phyloP scores from a whole-genome alignment of 1,140 invertebrate species.

The Berghia stephanieae region DNA sequence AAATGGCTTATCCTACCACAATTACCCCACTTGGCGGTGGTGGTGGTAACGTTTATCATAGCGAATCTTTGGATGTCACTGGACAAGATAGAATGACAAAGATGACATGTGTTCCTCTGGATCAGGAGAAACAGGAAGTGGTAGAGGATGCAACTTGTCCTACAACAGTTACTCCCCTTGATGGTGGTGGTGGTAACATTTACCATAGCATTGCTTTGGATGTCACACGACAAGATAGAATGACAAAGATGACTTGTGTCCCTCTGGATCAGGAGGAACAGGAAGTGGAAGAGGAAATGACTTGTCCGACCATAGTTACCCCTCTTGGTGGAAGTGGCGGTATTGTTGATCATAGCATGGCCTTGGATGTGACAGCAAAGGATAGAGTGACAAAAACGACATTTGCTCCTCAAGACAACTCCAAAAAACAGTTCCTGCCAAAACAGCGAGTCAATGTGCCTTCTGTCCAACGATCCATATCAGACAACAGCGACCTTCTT shows the following conservation, averaged over 20 bases:
- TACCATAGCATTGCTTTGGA: conserved; percentile 25
- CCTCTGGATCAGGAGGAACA: too few relatives aligned
- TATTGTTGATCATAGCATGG: conserved; percentile 15
- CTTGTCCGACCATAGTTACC: background rate
- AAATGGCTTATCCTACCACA: background rate
- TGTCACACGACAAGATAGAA: conserved; percentile 15
- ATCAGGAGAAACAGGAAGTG: too few relatives aligned
- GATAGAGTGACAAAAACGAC: conserved; percentile 6
- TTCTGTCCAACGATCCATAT: too few relatives aligned
- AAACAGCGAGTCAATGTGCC: too few relatives aligned
- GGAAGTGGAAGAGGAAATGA: too few relatives aligned
- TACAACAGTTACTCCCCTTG: conserved; percentile 5
- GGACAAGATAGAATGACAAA: conserved; percentile 18
- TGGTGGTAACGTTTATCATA: conserved; percentile 19
- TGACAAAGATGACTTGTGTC: too few relatives aligned
- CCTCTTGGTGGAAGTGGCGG: conserved; percentile 13
- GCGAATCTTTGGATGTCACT: conserved; percentile 15
- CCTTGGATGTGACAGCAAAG: conserved; percentile 28
- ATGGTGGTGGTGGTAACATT: conserved; percentile 31
- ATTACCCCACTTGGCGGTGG: background rate
- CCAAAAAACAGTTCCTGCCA: too few relatives aligned
- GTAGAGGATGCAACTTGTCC: background rate
- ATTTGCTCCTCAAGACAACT: background rate
- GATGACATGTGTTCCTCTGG: too few relatives aligned
- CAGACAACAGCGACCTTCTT: too few relatives aligned